Percentiles rank a stretch among this genome's conserved stretches.
Evolutionary conservation across 2,888 invertebrate genomes (phyloP).

Genomic region (Phymatocera aterrima): DNA sequence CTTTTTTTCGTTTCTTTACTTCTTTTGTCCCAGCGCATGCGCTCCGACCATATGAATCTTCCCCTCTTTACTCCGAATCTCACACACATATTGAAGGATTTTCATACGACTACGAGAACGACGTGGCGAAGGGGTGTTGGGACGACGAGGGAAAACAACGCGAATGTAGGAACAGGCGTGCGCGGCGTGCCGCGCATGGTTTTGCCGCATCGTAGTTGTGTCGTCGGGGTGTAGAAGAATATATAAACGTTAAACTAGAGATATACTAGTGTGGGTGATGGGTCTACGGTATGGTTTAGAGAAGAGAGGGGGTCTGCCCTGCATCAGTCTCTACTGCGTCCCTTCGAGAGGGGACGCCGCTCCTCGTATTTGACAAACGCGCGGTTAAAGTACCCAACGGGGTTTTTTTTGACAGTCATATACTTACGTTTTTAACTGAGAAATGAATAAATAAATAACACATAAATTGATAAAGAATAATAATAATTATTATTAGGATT

Average conservation of each 20-base stretch:
- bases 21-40: neutral
- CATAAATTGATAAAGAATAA: neutral
- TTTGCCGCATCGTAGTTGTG: constrained; percentile 14
- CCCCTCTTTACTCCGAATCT: neutral
- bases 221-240: neutral
- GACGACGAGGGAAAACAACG: too few species aligned
- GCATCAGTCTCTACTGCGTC: constrained; percentile 62
- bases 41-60: neutral
- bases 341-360: constrained; percentile 63
- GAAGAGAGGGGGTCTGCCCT: constrained; percentile 61
- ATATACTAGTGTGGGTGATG: constrained; percentile 49
- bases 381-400: constrained; percentile 45
- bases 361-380: constrained; percentile 48
- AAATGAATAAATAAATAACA: neutral
- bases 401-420: constrained; percentile 40
- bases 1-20: too few species aligned
- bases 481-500: neutral
- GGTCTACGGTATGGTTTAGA: constrained; percentile 43
- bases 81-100: neutral
- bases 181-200: constrained; percentile 8
- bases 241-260: constrained; percentile 2
- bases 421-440: too few species aligned
- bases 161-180: too few species aligned
- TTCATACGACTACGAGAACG: constrained; percentile 8
- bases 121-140: too few species aligned